phyloP scores from a whole-genome alignment of 2,888 invertebrate species.

The Eupithecia inturbata region DNA sequence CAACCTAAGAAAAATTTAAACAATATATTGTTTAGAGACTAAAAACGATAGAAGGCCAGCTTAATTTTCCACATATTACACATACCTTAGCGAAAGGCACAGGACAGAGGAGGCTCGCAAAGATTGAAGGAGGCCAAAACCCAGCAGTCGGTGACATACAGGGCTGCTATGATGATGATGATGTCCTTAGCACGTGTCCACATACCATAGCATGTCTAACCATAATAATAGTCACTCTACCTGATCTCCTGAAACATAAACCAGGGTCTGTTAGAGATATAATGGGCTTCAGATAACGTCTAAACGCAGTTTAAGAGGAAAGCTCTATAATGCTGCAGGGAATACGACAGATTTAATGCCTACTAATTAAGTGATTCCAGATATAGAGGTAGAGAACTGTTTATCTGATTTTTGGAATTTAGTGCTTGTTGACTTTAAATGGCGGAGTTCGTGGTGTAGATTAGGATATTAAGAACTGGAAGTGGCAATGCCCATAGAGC shows the following conservation, averaged over 20 bases:
- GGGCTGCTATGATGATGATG: no score
- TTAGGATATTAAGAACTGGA: not conserved
- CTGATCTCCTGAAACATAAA: conserved; percentile 62
- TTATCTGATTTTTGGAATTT: conserved; percentile 74
- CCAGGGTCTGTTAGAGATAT: conserved; percentile 74
- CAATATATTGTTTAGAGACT: no score
- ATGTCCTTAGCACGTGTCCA: not conserved
- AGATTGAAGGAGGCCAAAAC: no score
- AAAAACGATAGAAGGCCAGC: no score
- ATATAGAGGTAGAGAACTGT: conserved; percentile 60
- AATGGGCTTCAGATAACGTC: conserved; percentile 73
- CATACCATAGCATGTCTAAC: not conserved
- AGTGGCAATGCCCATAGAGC: not conserved
- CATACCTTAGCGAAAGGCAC: no score
- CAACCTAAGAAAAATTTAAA: no score
- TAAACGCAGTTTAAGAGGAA: conserved; percentile 70
- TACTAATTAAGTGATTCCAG: conserved; percentile 77
- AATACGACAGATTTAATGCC: conserved; percentile 79
- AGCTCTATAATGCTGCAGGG: conserved; percentile 68
- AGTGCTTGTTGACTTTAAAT: conserved; percentile 50
- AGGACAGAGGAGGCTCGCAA: no score
- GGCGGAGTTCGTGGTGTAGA: conserved; percentile 10
- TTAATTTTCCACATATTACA: no score
- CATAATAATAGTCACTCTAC: conserved; percentile 19
- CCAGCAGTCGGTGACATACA: no score